These are phyloP conservation scores for Brachionus rubens DNA, from an alignment of 1,140 invertebrate species.

Conservation along the genomic window DNA sequence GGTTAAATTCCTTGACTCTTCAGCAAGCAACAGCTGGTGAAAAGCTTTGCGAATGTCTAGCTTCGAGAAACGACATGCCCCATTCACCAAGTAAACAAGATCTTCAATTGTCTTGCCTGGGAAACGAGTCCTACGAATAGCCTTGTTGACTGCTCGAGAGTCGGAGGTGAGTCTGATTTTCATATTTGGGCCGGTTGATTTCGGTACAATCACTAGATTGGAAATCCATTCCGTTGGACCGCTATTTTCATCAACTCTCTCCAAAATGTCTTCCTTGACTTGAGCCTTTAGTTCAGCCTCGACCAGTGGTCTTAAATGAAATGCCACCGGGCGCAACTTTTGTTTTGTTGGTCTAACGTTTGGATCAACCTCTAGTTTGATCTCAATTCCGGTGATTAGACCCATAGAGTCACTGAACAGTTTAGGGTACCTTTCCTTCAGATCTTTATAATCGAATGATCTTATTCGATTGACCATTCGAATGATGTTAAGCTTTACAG, in stretches of 20 bases:
- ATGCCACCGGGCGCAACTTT: neutral
- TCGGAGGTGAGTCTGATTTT: neutral
- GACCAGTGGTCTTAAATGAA: neutral
- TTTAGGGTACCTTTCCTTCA: neutral
- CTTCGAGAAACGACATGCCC: conserved; percentile 49
- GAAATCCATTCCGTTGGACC: conserved; percentile 5
- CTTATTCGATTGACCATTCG: neutral
- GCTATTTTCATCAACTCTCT: neutral
- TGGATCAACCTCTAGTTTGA: neutral
- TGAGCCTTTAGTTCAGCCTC: neutral
- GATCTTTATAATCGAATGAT: neutral
- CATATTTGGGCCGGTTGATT: neutral
- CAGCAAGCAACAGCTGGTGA: conserved; percentile 51
- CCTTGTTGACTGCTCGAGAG: conserved; percentile 49
- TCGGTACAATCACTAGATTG: neutral
- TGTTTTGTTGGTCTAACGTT: neutral
- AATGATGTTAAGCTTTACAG: neutral
- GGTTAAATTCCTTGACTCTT: conserved; percentile 47
- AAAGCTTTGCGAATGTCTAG: conserved; percentile 50
- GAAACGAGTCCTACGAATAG: conserved; percentile 49
- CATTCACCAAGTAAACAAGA: conserved; percentile 49
- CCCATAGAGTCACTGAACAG: neutral
- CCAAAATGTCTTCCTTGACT: neutral
- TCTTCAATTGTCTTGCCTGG: conserved; percentile 52
- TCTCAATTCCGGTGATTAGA: neutral